Percentiles rank a stretch among this genome's conserved stretches.
These are phyloP conservation scores for Drosophila sturtevanti DNA, from an alignment of 1,140 invertebrate genomes.

Conservation along the genomic window DNA sequence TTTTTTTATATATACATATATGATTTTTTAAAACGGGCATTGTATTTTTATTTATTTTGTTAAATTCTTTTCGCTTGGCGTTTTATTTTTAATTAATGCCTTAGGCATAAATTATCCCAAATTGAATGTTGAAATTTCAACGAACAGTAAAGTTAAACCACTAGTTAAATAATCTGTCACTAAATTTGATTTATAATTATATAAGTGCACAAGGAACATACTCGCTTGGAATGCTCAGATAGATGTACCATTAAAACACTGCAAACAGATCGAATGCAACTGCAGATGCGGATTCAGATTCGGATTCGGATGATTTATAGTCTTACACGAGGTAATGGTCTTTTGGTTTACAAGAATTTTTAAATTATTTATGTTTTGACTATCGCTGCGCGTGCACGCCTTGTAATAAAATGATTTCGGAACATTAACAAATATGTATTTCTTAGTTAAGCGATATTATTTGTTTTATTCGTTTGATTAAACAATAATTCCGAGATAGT, in stretches of 20 bases:
- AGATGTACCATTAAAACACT: conserved; percentile 44
- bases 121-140: conserved; percentile 18
- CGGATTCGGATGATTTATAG: conserved; percentile 8
- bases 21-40: conserved; percentile 16
- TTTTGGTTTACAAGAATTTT: background rate
- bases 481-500: background rate
- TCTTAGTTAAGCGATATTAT: conserved; percentile 10
- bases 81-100: conserved; percentile 56
- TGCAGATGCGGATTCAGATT: conserved; percentile 44
- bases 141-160: background rate
- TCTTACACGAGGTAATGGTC: conserved; percentile 26
- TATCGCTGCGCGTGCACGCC: background rate
- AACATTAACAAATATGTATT: background rate
- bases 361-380: conserved; percentile 12
- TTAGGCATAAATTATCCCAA: conserved; percentile 50
- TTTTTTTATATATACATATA: conserved; percentile 35
- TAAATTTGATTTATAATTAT: conserved; percentile 58
- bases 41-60: conserved; percentile 51
- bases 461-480: background rate
- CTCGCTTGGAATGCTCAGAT: conserved; percentile 6
- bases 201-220: conserved; percentile 43
- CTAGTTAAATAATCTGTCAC: conserved; percentile 16
- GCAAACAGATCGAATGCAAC: conserved; percentile 39
- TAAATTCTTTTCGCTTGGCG: conserved; percentile 36
- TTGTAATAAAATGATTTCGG: background rate